Evolutionary conservation across 2,888 invertebrate genomes (phyloP).

Genomic region (Diaphora mendica): DNA sequence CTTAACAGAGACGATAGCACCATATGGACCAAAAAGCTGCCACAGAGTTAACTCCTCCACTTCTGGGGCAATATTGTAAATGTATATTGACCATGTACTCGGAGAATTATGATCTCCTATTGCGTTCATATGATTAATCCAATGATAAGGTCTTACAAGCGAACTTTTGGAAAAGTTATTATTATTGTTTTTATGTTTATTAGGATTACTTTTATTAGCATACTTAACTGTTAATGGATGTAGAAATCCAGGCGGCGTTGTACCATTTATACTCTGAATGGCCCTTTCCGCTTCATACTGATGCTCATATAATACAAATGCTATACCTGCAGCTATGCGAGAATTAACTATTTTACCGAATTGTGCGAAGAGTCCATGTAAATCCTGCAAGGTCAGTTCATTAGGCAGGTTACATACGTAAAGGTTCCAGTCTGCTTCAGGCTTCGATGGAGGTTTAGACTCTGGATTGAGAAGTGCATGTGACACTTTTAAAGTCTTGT

Average conservation of each 20-base stretch:
- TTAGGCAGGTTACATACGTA: conserved; percentile 86
- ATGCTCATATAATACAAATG: conserved; percentile 84
- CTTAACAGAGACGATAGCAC: conserved; percentile 86
- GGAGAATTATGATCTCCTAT: conserved; percentile 83
- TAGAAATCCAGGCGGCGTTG: conserved; percentile 83
- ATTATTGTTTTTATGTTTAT: conserved; percentile 84
- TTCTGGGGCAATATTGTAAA: conserved; percentile 85
- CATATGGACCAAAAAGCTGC: conserved; percentile 86
- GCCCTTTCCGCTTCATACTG: conserved; percentile 84
- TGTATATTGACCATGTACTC: conserved; percentile 85
- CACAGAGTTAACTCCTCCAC: conserved; percentile 84
- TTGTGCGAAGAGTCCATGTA: conserved; percentile 85
- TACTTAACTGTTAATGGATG: conserved; percentile 86
- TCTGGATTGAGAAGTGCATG: conserved; percentile 84
- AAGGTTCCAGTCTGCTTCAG: conserved; percentile 86
- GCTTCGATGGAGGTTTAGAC: conserved; percentile 82
- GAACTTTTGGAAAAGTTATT: conserved; percentile 81
- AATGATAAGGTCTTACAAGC: conserved; percentile 81
- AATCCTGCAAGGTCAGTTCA: conserved; percentile 86
- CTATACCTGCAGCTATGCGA: conserved; percentile 85
- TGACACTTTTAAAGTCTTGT: conserved; percentile 85
- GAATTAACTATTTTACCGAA: conserved; percentile 87
- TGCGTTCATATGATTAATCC: conserved; percentile 84
- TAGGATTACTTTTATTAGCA: conserved; percentile 86
- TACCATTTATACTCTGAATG: conserved; percentile 81